phyloP scores from a whole-genome alignment of 2,888 invertebrate genomes.

The Boloria euphrosyne region DNA sequence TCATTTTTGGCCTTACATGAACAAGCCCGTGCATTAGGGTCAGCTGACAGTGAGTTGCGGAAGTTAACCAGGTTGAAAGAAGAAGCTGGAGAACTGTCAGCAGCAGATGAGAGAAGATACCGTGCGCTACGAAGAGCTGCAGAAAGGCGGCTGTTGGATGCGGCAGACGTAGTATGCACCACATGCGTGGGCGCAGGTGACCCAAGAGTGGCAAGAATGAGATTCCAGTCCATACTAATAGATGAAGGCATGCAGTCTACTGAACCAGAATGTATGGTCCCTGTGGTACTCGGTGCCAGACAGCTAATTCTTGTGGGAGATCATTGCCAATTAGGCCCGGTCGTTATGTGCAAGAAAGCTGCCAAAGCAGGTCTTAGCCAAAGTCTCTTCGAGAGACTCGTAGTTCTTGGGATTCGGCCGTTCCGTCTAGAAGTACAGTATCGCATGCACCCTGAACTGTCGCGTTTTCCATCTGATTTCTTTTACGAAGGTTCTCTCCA shows the following conservation, averaged over 20 bases:
- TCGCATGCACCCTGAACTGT: constrained; percentile 99
- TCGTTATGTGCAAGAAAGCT: constrained; percentile 99
- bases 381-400: constrained; percentile 97
- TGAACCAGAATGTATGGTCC: constrained; percentile 99
- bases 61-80: constrained; percentile 98
- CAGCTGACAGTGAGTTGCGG: constrained; percentile 92
- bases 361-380: constrained; percentile 98
- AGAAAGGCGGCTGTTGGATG: constrained; percentile 94
- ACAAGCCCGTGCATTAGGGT: constrained; percentile 97
- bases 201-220: constrained; percentile 93
- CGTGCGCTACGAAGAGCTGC: constrained; percentile 94
- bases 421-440: constrained; percentile 99
- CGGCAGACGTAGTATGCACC: constrained; percentile 99
- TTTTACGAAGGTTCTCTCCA: constrained; percentile 99
- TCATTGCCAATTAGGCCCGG: constrained; percentile 99
- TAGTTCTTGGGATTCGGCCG: constrained; percentile 97
- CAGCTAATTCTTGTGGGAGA: constrained; percentile 99
- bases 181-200: constrained; percentile 99
- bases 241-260: constrained; percentile 99
- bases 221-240: constrained; percentile 97
- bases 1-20: constrained; percentile 98
- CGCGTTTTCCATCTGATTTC: constrained; percentile 98
- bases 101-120: constrained; percentile 97
- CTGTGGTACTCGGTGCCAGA: constrained; percentile 97
- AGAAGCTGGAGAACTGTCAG: constrained; percentile 98